Evolutionary conservation across 2,797 vertebrate species (phyloP).

Genomic region (Podarcis siculus): DNA sequence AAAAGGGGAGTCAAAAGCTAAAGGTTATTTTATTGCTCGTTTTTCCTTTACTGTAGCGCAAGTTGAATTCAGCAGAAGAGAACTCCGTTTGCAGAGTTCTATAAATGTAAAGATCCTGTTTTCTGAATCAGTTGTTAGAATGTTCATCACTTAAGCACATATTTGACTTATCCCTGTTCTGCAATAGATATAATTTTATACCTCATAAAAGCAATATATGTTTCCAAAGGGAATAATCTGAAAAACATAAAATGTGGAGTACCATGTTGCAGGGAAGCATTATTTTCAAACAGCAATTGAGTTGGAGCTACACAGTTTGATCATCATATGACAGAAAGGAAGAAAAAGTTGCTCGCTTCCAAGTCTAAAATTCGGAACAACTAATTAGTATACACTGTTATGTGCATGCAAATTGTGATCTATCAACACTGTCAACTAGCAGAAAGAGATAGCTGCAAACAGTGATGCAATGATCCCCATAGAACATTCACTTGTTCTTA

Average conservation of each 20-base stretch:
- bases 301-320: slow-evolving; percentile 78
- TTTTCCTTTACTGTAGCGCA: slow-evolving; percentile 56
- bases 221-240: slow-evolving; percentile 86
- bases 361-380: slow-evolving; percentile 75
- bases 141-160: slow-evolving; percentile 84
- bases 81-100: slow-evolving; percentile 72
- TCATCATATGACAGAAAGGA: slow-evolving; percentile 77
- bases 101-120: slow-evolving; percentile 66
- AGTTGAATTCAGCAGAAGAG: slow-evolving; percentile 55
- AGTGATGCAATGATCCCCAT: neutral
- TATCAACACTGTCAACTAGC: slow-evolving; percentile 38
- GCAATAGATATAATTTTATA: slow-evolving; percentile 88
- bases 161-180: slow-evolving; percentile 85
- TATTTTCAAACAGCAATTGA: slow-evolving; percentile 82
- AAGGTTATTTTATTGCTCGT: slow-evolving; percentile 34
- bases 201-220: slow-evolving; percentile 87
- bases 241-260: slow-evolving; percentile 82
- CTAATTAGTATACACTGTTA: slow-evolving; percentile 78
- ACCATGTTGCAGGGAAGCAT: slow-evolving; percentile 79
- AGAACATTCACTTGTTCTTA: slow-evolving; percentile 63
- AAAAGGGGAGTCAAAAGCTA: slow-evolving; percentile 33
- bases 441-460: neutral
- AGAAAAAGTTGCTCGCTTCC: slow-evolving; percentile 73
- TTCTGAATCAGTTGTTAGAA: slow-evolving; percentile 81
- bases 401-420: slow-evolving; percentile 67